These are phyloP conservation scores for Micronisus gabar DNA, from an alignment of 2,113 vertebrate genomes.

Conservation along the genomic window DNA sequence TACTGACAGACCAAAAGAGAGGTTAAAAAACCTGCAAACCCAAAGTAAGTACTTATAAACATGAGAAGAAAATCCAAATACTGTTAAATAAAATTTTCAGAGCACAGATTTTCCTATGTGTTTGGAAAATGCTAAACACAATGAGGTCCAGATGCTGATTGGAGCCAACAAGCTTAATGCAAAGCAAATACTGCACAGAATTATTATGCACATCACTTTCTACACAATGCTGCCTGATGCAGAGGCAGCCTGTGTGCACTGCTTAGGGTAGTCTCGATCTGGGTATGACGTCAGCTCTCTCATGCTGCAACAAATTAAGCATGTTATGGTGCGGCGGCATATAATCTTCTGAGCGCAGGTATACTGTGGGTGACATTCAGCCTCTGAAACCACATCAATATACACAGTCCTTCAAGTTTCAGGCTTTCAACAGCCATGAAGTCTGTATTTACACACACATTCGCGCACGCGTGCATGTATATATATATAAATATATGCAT, in stretches of 20 bases:
- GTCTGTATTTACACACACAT: background rate
- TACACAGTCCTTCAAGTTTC: background rate
- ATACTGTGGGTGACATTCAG: background rate
- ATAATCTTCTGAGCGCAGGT: background rate
- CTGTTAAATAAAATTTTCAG: background rate
- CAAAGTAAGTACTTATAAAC: background rate
- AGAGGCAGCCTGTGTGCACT: background rate
- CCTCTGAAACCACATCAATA: conserved; percentile 1
- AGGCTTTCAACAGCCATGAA: background rate
- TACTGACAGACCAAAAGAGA: background rate
- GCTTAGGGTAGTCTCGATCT: background rate
- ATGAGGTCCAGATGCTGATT: background rate
- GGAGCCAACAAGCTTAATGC: background rate
- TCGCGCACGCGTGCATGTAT: rapidly evolving
- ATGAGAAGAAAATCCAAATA: background rate
- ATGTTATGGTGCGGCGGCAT: rapidly evolving
- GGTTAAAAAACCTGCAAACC: background rate
- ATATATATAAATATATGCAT: rapidly evolving
- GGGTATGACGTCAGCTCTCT: background rate
- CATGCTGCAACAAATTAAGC: background rate
- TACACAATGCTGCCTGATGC: rapidly evolving
- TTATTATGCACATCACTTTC: background rate
- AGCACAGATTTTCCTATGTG: background rate
- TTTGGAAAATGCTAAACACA: background rate
- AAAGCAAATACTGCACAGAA: background rate